Conservation (phyloP, 2,888 invertebrate species). For the Eristalinus aeneus region DNA sequence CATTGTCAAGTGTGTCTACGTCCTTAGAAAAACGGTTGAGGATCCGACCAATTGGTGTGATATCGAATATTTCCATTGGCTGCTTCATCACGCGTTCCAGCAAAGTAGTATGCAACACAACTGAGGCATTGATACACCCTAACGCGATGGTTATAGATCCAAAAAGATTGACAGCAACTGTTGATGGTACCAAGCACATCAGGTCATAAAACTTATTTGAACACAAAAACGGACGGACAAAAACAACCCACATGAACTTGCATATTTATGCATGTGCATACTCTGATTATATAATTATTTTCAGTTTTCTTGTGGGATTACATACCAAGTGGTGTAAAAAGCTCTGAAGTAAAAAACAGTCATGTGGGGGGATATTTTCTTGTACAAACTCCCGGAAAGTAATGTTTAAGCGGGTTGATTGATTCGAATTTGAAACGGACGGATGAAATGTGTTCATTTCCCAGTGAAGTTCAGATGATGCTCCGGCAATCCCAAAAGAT, state of each 20-base stretch:
- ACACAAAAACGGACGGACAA: background rate
- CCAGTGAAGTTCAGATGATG: too few species aligned
- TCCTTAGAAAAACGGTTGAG: slow-evolving; percentile 85
- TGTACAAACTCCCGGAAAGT: too few species aligned
- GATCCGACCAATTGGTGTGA: slow-evolving; percentile 88
- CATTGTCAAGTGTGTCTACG: slow-evolving; percentile 83
- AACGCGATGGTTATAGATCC: slow-evolving; percentile 78
- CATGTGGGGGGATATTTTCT: too few species aligned
- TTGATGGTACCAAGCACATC: background rate
- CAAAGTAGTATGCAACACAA: slow-evolving; percentile 83
- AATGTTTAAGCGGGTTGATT: too few species aligned
- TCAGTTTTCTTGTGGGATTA: too few species aligned
- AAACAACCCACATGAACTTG: background rate
- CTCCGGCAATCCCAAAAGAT: too few species aligned
- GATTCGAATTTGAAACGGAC: too few species aligned
- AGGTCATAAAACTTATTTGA: background rate
- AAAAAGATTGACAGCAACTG: background rate
- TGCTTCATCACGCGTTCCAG: slow-evolving; percentile 84
- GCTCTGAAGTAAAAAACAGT: too few species aligned
- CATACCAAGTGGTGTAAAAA: too few species aligned
- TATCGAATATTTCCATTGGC: slow-evolving; percentile 89
- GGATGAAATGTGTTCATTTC: too few species aligned
- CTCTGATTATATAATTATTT: background rate
- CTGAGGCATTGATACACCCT: slow-evolving; percentile 83
- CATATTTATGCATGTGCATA: background rate